Percentiles rank a stretch among this genome's conserved stretches.
Evolutionary conservation across 1,140 invertebrate species (phyloP).

Genomic region (Megalopta genalis): DNA sequence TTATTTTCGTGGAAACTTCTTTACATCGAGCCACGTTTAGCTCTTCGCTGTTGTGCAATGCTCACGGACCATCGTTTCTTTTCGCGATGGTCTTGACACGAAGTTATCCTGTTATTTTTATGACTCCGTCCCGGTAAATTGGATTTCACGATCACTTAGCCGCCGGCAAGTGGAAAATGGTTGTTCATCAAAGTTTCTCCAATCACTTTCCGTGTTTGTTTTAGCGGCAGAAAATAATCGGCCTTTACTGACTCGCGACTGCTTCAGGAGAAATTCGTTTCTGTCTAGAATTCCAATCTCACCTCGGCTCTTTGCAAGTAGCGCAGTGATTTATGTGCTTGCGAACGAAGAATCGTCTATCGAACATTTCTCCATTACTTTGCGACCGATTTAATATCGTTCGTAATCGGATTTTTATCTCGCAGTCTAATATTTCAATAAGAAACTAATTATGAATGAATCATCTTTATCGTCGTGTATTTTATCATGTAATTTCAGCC

Average conservation of each 20-base stretch:
- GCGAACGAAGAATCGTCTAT: background rate
- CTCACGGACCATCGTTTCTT: background rate
- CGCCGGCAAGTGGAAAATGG: background rate
- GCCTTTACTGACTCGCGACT: no score
- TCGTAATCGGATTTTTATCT: no score
- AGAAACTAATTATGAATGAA: no score
- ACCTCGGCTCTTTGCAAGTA: background rate
- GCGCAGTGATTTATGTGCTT: background rate
- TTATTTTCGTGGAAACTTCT: background rate
- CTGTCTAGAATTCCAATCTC: background rate
- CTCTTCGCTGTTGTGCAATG: background rate
- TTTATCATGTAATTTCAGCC: no score
- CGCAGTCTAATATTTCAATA: no score
- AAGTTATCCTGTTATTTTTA: background rate
- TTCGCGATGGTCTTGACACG: no score
- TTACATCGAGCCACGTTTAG: background rate
- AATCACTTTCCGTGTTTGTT: background rate
- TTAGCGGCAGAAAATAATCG: background rate
- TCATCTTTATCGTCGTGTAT: no score
- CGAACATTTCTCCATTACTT: background rate
- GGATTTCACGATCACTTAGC: slow-evolving; percentile 2
- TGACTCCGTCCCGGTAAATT: background rate
- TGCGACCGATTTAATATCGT: no score
- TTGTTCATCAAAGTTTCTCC: background rate
- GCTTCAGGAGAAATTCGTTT: background rate